Conservation (phyloP, 2,113 vertebrate genomes). For the Sinocyclocheilus maitianheensis region DNA sequence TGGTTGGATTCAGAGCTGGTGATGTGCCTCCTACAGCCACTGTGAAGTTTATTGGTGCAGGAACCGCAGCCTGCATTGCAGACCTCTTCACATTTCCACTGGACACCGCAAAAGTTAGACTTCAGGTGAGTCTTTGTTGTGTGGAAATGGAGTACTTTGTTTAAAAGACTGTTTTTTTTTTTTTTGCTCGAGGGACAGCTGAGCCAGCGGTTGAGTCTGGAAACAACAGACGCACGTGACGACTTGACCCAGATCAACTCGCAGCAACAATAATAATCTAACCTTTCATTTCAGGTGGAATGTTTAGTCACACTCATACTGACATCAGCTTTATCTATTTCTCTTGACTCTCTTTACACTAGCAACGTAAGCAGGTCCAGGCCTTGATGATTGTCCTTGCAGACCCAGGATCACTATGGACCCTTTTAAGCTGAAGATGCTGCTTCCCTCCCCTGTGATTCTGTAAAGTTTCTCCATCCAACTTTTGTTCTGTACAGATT, state of each 20-base stretch:
- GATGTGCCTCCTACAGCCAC: conserved; percentile 81
- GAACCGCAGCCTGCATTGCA: conserved; percentile 85
- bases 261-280: conserved; percentile 5
- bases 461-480: conserved; percentile 65
- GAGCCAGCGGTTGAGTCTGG: background rate
- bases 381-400: conserved; percentile 49
- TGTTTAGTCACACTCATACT: conserved; percentile 30
- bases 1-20: conserved; percentile 86
- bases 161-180: background rate
- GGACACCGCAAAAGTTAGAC: conserved; percentile 87
- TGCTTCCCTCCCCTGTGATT: conserved; percentile 40
- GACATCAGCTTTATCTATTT: conserved; percentile 38
- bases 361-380: conserved; percentile 50
- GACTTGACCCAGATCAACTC: background rate
- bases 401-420: conserved; percentile 56
- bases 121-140: conserved; percentile 77
- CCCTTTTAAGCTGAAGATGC: conserved; percentile 53
- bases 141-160: background rate
- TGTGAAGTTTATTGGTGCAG: conserved; percentile 87
- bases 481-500: conserved; percentile 71
- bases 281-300: background rate
- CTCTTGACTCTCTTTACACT: conserved; percentile 37
- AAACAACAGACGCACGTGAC: background rate
- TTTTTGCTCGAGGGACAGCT: background rate
- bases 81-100: conserved; percentile 88